Evolutionary conservation across 1,140 invertebrate genomes (phyloP).

Genomic region (Lineus longissimus): DNA sequence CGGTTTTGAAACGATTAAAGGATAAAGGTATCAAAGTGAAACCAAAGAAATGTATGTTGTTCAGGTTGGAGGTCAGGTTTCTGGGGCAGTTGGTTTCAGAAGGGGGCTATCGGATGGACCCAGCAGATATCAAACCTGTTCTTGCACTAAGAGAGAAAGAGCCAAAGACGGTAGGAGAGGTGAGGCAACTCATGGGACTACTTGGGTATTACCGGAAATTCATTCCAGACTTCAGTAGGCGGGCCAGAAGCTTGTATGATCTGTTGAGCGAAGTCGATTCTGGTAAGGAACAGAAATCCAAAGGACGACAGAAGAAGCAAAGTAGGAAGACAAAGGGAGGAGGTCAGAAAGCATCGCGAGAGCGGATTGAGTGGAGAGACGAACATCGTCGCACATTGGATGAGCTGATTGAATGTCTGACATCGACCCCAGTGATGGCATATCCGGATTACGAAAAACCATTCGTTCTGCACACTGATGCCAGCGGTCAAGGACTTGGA

Average conservation of each 20-base stretch:
- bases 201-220: conserved; percentile 48
- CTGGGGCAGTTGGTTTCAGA: not conserved
- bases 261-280: too few relatives aligned
- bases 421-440: too few relatives aligned
- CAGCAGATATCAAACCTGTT: conserved; percentile 50
- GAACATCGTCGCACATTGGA: conserved; percentile 11
- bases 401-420: conserved; percentile 33
- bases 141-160: conserved; percentile 40
- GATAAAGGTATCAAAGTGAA: not conserved
- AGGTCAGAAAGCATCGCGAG: conserved; percentile 9
- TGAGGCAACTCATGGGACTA: conserved; percentile 55
- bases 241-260: conserved; percentile 13
- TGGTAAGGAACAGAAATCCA: conserved; percentile 21
- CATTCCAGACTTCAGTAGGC: conserved; percentile 40
- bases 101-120: conserved; percentile 39
- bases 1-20: not conserved
- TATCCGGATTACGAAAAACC: too few relatives aligned
- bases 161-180: conserved; percentile 38
- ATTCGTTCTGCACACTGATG: too few relatives aligned
- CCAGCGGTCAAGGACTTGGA: conserved; percentile 48
- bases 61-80: not conserved
- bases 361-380: conserved; percentile 10
- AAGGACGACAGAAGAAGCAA: conserved; percentile 2
- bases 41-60: not conserved
- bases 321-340: conserved; percentile 8